Evolutionary conservation across 2,888 invertebrate genomes (phyloP).

Genomic region (Leucophenga maculata): DNA sequence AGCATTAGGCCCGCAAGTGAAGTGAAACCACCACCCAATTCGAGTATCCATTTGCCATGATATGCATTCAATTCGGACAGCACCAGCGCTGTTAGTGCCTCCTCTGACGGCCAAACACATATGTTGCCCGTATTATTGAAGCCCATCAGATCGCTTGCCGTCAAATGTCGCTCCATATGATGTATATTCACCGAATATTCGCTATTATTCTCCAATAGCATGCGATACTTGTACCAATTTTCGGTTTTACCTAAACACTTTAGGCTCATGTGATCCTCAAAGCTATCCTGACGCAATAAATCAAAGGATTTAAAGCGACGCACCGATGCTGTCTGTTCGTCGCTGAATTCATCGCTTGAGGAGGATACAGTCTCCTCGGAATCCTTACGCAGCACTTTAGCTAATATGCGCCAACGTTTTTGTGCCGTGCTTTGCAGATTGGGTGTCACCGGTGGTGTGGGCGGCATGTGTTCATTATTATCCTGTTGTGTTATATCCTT

Average conservation of each 20-base stretch:
- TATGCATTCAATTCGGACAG: constrained; percentile 79
- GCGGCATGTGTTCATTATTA: constrained; percentile 49
- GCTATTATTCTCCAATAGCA: constrained; percentile 70
- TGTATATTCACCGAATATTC: constrained; percentile 76
- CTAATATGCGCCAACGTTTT: constrained; percentile 80
- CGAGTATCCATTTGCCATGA: constrained; percentile 80
- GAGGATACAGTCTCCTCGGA: constrained; percentile 70
- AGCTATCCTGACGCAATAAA: constrained; percentile 74
- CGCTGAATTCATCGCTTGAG: constrained; percentile 66
- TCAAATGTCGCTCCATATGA: constrained; percentile 77
- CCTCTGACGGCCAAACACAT: constrained; percentile 86
- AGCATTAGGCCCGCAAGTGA: constrained; percentile 84
- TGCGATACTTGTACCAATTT: constrained; percentile 78
- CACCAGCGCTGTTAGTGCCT: constrained; percentile 80
- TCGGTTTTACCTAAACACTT: constrained; percentile 72
- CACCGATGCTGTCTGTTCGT: constrained; percentile 74
- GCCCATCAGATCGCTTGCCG: constrained; percentile 82
- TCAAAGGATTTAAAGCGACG: constrained; percentile 77
- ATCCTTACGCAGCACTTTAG: constrained; percentile 76
- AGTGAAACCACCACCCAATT: constrained; percentile 89
- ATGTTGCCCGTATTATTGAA: constrained; percentile 87
- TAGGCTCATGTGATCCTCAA: constrained; percentile 69
- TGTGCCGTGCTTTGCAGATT: constrained; percentile 74
- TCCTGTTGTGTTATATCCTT: constrained; percentile 32
- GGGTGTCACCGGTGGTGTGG: constrained; percentile 68